Evolutionary conservation across 2,888 invertebrate genomes (phyloP).

Genomic region (Morpho achilles): DNA sequence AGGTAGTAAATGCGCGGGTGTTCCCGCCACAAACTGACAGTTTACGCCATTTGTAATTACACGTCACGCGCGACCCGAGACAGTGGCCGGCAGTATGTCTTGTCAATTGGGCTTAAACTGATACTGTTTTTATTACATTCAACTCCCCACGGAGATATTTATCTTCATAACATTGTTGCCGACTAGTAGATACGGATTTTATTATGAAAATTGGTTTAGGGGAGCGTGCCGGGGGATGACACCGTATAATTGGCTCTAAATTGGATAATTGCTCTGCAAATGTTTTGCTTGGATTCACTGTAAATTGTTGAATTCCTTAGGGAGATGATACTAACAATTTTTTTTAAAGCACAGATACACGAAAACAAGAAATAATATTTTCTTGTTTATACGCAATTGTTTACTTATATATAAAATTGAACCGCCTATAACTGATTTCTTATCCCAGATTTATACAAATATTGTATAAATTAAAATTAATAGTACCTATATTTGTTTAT

Average conservation of each 20-base stretch:
- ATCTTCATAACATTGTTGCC: conserved; percentile 68
- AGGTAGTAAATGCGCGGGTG: conserved; percentile 57
- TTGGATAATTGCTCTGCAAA: conserved; percentile 68
- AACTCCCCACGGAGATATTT: conserved; percentile 68
- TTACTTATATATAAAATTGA: too few species aligned
- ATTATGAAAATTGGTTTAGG: conserved; percentile 64
- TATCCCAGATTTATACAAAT: too few species aligned
- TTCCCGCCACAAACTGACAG: conserved; percentile 57
- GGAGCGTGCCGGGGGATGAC: conserved; percentile 53
- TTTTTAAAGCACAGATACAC: too few species aligned
- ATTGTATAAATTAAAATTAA: too few species aligned
- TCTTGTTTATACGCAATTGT: too few species aligned
- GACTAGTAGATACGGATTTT: conserved; percentile 69
- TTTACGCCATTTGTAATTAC: conserved; percentile 48
- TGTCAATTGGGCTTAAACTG: conserved; percentile 73
- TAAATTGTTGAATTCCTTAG: conserved; percentile 28
- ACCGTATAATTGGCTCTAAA: conserved; percentile 63
- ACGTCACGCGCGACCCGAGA: conserved; percentile 21
- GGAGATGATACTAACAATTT: conserved; percentile 18
- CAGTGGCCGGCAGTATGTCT: conserved; percentile 58
- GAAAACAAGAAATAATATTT: too few species aligned
- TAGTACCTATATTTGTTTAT: too few species aligned
- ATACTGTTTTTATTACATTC: conserved; percentile 69
- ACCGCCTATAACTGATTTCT: too few species aligned
- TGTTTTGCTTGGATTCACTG: conserved; percentile 39